Evolutionary conservation across 2,113 vertebrate genomes (phyloP).

Genomic region (Elaphurus davidianus): DNA sequence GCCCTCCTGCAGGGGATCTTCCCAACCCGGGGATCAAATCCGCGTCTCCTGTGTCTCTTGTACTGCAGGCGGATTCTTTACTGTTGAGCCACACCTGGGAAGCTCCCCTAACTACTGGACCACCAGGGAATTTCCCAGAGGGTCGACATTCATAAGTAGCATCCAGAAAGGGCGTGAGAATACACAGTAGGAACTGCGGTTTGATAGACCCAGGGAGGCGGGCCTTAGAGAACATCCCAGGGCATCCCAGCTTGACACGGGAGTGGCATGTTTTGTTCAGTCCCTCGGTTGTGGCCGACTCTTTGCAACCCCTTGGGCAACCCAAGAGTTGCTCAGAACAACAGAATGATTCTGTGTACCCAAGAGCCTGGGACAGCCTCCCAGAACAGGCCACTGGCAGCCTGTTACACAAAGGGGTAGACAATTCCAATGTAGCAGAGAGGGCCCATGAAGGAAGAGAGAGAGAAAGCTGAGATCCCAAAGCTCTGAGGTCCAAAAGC

Average conservation of each 20-base stretch:
- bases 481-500: not conserved
- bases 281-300: rapidly evolving
- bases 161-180: not conserved
- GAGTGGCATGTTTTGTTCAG: not conserved
- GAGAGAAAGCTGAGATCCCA: not conserved
- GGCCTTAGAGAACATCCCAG: not conserved
- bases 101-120: not conserved
- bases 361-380: not conserved
- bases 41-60: not conserved
- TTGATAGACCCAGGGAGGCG: not conserved
- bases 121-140: not conserved
- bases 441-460: not conserved
- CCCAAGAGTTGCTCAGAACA: not conserved
- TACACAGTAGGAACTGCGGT: not conserved
- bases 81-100: not conserved
- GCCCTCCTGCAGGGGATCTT: not conserved
- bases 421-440: not conserved
- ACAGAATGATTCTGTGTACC: not conserved
- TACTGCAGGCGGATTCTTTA: not conserved
- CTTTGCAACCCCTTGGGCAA: not conserved
- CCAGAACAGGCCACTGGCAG: not conserved
- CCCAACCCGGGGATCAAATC: not conserved
- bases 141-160: not conserved
- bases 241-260: not conserved
- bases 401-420: not conserved